phyloP scores from a whole-genome alignment of 2,797 vertebrate genomes.

The Sebastes steindachneri region DNA sequence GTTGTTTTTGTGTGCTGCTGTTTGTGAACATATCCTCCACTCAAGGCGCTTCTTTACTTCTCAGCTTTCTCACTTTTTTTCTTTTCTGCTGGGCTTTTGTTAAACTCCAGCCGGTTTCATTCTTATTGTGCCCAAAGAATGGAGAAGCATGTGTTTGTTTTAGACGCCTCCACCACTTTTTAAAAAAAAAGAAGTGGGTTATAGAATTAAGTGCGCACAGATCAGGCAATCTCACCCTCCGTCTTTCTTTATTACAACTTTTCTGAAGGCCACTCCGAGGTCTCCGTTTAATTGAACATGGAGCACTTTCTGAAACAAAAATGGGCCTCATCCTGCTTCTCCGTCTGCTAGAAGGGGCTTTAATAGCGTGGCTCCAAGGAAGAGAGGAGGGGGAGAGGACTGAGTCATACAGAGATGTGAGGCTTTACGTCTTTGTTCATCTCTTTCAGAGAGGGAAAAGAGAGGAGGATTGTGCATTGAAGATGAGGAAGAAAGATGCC shows the following conservation, averaged over 20 bases:
- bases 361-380: constrained; percentile 7
- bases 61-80: constrained; percentile 5
- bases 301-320: constrained; percentile 36
- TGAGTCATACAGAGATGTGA: constrained; percentile 16
- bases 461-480: background rate
- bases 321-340: constrained; percentile 31
- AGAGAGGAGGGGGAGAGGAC: background rate
- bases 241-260: constrained; percentile 27
- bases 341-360: constrained; percentile 25
- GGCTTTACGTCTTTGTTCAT: constrained; percentile 22
- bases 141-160: constrained; percentile 50
- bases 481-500: background rate
- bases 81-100: constrained; percentile 26
- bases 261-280: constrained; percentile 34
- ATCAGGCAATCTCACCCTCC: constrained; percentile 18
- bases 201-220: constrained; percentile 11
- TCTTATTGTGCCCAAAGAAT: constrained; percentile 30
- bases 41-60: constrained; percentile 1
- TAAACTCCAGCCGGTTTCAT: constrained; percentile 36
- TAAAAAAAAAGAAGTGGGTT: constrained; percentile 1
- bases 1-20: constrained; percentile 6
- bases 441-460: background rate
- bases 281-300: constrained; percentile 34
- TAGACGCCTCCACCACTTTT: constrained; percentile 1
- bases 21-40: constrained; percentile 31